Conservation (phyloP, 1,140 invertebrate genomes). For the Ylistrum balloti region DNA sequence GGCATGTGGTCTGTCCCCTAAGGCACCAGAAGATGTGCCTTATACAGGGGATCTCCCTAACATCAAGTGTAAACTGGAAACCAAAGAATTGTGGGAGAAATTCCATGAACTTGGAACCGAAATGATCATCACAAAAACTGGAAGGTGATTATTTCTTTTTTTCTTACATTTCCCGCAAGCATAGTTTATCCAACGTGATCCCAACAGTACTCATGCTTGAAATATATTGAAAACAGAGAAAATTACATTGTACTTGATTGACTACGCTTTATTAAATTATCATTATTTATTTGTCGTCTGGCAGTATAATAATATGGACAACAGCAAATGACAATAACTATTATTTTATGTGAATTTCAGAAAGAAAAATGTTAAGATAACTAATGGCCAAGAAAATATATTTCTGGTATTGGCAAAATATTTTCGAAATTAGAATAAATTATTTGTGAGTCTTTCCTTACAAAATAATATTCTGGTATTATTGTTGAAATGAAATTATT, state of each 20-base stretch:
- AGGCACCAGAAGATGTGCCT: neutral
- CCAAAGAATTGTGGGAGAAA: constrained; percentile 96
- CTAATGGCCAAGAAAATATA: too few species aligned
- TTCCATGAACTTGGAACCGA: constrained; percentile 99
- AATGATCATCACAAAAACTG: constrained; percentile 99
- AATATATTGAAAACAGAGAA: too few species aligned
- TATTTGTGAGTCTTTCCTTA: neutral
- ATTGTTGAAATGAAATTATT: neutral
- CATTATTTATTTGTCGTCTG: too few species aligned
- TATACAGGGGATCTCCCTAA: constrained; percentile 55
- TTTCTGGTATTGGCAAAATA: neutral
- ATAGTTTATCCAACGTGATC: too few species aligned
- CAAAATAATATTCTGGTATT: neutral
- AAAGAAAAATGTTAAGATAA: too few species aligned
- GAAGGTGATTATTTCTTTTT: constrained; percentile 89
- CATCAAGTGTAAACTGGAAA: constrained; percentile 72
- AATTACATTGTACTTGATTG: too few species aligned
- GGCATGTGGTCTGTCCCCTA: constrained; percentile 1
- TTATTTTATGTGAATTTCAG: too few species aligned
- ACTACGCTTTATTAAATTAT: too few species aligned
- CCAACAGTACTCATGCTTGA: too few species aligned
- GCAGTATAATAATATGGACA: too few species aligned
- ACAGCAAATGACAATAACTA: too few species aligned
- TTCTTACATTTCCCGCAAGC: neutral
- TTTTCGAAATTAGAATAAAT: neutral